A percentile compares a stretch with the other conserved stretches of the same genome.
Evolutionary conservation across 2,797 vertebrate genomes (phyloP).

Genomic region (Pangasius krempfi): DNA sequence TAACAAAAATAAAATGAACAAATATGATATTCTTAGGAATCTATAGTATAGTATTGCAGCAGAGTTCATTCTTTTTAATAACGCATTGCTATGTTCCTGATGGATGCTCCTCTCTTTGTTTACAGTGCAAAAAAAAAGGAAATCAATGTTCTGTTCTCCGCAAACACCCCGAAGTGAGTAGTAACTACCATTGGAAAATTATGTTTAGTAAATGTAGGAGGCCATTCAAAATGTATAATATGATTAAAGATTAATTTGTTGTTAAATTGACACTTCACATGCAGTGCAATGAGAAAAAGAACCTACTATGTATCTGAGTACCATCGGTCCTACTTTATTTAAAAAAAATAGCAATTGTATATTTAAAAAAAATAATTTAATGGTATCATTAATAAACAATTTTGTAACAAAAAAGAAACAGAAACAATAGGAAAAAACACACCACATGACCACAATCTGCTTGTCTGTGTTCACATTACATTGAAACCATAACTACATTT

Average conservation of each 20-base stretch:
- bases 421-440: not conserved
- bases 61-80: not conserved
- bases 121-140: slow-evolving; percentile 66
- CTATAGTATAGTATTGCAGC: not conserved
- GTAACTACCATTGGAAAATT: not conserved
- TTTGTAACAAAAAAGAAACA: not conserved
- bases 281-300: not conserved
- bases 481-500: too few relatives aligned
- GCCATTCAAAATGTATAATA: not conserved
- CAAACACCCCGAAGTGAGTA: slow-evolving; percentile 61
- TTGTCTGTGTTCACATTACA: too few relatives aligned
- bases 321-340: not conserved
- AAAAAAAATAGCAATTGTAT: not conserved
- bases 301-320: not conserved
- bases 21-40: not conserved
- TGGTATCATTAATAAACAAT: not conserved
- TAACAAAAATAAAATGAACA: not conserved
- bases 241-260: not conserved
- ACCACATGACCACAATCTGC: not conserved
- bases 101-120: slow-evolving; percentile 40
- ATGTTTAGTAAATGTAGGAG: not conserved
- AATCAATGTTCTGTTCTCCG: slow-evolving; percentile 62
- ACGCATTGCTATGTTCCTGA: not conserved
- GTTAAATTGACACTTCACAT: not conserved
- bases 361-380: not conserved